These are phyloP conservation scores for Chironomus striatipennis DNA, from an alignment of 1,140 invertebrate genomes.

Conservation along the genomic window DNA sequence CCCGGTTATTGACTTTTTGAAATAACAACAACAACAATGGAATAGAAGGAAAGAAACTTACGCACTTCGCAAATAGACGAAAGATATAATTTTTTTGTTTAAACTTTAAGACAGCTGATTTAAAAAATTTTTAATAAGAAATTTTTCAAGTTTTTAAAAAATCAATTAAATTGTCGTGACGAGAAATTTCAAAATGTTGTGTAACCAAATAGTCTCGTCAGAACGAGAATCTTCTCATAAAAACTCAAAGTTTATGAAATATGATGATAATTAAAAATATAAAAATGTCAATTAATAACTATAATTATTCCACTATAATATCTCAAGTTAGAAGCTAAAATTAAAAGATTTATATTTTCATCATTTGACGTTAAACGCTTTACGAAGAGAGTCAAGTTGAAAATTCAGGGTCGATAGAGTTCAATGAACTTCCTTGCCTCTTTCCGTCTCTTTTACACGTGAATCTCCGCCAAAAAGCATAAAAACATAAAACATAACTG, in stretches of 20 bases:
- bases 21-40: neutral
- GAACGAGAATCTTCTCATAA: too few relatives aligned
- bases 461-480: neutral
- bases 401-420: slow-evolving; percentile 12
- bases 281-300: too few relatives aligned
- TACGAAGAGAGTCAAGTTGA: slow-evolving; percentile 1
- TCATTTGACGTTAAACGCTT: slow-evolving; percentile 6
- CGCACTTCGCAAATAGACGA: slow-evolving; percentile 8
- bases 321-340: too few relatives aligned
- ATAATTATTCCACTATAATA: too few relatives aligned
- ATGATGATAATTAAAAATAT: too few relatives aligned
- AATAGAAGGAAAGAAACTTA: neutral
- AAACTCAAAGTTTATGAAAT: too few relatives aligned
- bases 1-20: slow-evolving; percentile 4
- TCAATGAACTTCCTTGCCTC: slow-evolving; percentile 11
- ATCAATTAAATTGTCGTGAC: too few relatives aligned
- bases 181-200: too few relatives aligned
- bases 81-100: neutral
- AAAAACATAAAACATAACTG: slow-evolving; percentile 14
- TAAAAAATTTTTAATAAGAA: neutral
- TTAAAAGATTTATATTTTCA: neutral
- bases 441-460: slow-evolving; percentile 12
- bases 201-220: too few relatives aligned
- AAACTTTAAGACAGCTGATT: neutral
- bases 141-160: too few relatives aligned